Conservation (phyloP, 2,888 invertebrate genomes). For the Hemistola chrysoprasaria region DNA sequence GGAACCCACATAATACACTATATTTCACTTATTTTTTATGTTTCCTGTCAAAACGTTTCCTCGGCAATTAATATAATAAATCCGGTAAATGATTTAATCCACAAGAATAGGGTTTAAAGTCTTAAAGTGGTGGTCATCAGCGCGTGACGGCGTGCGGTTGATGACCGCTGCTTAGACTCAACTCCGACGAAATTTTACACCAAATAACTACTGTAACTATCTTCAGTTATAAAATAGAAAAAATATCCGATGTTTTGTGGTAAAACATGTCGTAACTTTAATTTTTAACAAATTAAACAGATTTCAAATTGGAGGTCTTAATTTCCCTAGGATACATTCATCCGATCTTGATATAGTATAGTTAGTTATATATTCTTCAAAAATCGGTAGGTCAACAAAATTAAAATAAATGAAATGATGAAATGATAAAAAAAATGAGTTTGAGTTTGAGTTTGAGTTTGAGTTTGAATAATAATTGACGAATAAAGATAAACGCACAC, state of each 20-base stretch:
- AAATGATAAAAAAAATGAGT: too few species aligned
- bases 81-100: conserved; percentile 28
- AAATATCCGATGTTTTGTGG: conserved; percentile 25
- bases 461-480: too few species aligned
- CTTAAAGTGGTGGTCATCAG: conserved; percentile 38
- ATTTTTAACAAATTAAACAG: too few species aligned
- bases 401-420: too few species aligned
- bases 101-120: conserved; percentile 17
- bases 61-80: conserved; percentile 16
- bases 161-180: conserved; percentile 49
- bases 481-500: too few species aligned
- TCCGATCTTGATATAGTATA: too few species aligned
- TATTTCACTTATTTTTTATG: background rate
- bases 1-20: too few species aligned
- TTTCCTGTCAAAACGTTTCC: conserved; percentile 9
- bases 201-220: conserved; percentile 37
- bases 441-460: too few species aligned
- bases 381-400: too few species aligned
- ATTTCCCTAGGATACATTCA: too few species aligned
- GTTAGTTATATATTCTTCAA: too few species aligned
- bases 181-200: conserved; percentile 41
- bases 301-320: too few species aligned
- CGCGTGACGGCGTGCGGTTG: conserved; percentile 50
- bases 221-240: conserved; percentile 28
- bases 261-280: conserved; percentile 27